A percentile compares a stretch with the other conserved stretches of the same genome.
phyloP scores from a whole-genome alignment of 2,888 invertebrate genomes.

The Vanessa cardui region DNA sequence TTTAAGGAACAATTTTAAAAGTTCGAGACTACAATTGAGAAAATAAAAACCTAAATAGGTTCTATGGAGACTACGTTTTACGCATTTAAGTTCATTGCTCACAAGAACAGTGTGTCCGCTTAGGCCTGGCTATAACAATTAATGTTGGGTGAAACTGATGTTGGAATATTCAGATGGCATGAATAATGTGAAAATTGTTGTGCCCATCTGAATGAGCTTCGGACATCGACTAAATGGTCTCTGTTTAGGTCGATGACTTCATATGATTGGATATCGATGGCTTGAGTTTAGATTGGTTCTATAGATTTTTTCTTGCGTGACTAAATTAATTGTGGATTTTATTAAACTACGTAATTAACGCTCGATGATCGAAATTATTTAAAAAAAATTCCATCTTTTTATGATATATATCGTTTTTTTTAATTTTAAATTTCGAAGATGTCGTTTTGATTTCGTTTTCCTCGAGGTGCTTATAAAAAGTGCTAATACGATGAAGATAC shows the following conservation, averaged over 20 bases:
- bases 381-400: not conserved
- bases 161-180: constrained; percentile 74
- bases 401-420: not conserved
- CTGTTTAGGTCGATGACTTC: constrained; percentile 61
- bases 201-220: constrained; percentile 65
- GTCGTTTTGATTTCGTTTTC: not conserved
- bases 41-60: too few species aligned
- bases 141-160: constrained; percentile 70
- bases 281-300: constrained; percentile 42
- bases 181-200: constrained; percentile 72
- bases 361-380: constrained; percentile 29
- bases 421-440: not conserved
- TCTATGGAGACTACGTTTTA: not conserved
- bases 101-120: constrained; percentile 47
- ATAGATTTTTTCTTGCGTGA: constrained; percentile 37
- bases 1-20: too few species aligned
- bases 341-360: constrained; percentile 35
- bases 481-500: not conserved
- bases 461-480: not conserved
- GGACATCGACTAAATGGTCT: constrained; percentile 59
- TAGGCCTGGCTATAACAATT: constrained; percentile 70
- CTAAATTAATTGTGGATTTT: constrained; percentile 40
- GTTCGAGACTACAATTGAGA: too few species aligned
- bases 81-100: constrained; percentile 24
- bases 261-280: constrained; percentile 46